Conservation (phyloP, 1,140 invertebrate species). For the Anastrepha ludens region DNA sequence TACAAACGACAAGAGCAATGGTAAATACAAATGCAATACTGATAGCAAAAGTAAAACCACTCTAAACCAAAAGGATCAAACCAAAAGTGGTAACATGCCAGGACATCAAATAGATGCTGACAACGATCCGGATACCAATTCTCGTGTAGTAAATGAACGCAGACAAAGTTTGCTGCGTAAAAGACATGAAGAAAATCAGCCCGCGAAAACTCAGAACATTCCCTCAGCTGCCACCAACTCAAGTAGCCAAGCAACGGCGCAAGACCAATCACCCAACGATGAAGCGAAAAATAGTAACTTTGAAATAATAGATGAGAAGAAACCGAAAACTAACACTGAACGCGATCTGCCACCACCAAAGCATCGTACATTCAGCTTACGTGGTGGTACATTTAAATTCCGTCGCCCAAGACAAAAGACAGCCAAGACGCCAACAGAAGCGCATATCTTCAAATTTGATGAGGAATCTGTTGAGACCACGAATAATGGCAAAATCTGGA, state of each 20-base stretch:
- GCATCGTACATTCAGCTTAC: conserved; percentile 56
- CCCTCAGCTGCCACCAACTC: not conserved
- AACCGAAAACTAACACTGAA: conserved; percentile 56
- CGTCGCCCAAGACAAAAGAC: conserved; percentile 63
- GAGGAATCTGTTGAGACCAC: conserved; percentile 63
- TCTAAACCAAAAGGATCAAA: not conserved
- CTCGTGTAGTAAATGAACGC: conserved; percentile 69
- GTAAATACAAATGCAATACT: not conserved
- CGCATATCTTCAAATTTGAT: conserved; percentile 71
- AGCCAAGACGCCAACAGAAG: conserved; percentile 39
- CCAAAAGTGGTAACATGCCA: conserved; percentile 6
- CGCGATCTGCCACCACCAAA: conserved; percentile 56
- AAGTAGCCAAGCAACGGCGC: conserved; percentile 36
- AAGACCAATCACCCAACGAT: conserved; percentile 50
- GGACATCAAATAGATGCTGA: conserved; percentile 59
- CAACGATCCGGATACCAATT: conserved; percentile 70
- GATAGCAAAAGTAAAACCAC: not conserved
- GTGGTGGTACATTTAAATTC: conserved; percentile 69
- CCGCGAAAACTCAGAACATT: not conserved
- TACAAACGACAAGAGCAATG: not conserved
- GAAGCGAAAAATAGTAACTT: conserved; percentile 62
- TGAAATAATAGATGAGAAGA: conserved; percentile 67
- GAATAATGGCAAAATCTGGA: conserved; percentile 45
- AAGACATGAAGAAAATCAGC: conserved; percentile 22
- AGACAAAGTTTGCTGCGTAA: conserved; percentile 66